Conservation (phyloP, 2,113 vertebrate genomes). For the Diadophis punctatus region DNA sequence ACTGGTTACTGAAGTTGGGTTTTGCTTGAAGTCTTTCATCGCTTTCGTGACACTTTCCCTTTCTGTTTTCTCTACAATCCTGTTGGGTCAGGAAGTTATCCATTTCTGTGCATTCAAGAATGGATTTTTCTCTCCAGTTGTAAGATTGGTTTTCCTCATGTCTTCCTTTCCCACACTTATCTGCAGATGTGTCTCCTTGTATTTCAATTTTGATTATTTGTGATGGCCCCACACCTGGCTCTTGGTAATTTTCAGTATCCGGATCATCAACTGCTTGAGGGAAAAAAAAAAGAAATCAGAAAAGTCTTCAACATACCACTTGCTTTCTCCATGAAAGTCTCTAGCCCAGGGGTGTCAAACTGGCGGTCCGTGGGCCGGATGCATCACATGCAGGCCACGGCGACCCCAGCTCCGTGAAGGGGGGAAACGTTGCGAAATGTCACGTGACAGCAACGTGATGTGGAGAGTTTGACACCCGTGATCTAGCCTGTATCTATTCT, state of each 20-base stretch:
- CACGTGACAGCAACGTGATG: too few relatives aligned
- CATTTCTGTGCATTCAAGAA: neutral
- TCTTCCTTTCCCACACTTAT: neutral
- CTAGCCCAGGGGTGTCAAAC: neutral
- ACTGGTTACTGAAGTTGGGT: neutral
- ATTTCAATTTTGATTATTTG: neutral
- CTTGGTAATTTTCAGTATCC: neutral
- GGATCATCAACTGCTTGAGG: neutral
- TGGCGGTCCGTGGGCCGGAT: rapidly evolving
- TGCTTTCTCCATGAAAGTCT: neutral
- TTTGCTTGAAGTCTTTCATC: neutral
- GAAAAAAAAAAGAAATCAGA: neutral
- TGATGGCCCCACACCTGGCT: neutral
- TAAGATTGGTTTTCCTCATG: neutral
- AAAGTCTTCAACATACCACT: neutral
- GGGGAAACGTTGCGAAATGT: too few relatives aligned
- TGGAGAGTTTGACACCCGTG: too few relatives aligned
- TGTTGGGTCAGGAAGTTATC: neutral
- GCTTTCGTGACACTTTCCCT: neutral
- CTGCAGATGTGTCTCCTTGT: neutral
- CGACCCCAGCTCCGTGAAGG: too few relatives aligned
- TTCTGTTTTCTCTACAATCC: neutral
- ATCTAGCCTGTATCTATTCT: neutral
- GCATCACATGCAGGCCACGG: too few relatives aligned
- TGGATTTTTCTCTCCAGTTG: neutral